A percentile compares a stretch with the other conserved stretches of the same genome.
Conservation (phyloP, 2,113 vertebrate species). For the Ranitomeya variabilis region DNA sequence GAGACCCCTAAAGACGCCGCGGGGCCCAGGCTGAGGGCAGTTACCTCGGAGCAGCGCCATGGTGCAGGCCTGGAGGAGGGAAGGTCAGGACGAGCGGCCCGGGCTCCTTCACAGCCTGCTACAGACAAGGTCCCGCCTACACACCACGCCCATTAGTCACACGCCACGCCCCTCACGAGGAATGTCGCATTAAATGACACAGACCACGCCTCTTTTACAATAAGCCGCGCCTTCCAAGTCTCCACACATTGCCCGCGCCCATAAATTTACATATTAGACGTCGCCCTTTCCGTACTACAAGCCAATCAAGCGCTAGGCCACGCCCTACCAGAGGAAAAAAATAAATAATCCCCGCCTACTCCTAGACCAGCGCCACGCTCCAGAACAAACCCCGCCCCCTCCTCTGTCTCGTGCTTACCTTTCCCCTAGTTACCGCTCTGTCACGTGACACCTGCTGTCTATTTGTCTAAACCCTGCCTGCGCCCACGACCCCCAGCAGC, state of each 20-base stretch:
- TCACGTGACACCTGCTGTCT: not conserved
- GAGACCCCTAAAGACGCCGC: too few relatives aligned
- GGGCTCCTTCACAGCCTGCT: rapidly evolving
- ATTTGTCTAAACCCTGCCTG: not conserved
- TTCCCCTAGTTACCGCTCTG: not conserved
- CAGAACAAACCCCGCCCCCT: too few relatives aligned
- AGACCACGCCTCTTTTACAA: not conserved
- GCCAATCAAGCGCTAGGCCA: not conserved
- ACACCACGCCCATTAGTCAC: too few relatives aligned
- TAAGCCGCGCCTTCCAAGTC: not conserved
- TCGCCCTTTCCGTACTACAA: too few relatives aligned
- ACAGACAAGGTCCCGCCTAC: rapidly evolving
- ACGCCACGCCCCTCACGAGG: too few relatives aligned
- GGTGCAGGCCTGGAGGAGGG: rapidly evolving
- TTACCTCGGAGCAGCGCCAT: conserved; percentile 72
- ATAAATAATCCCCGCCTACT: not conserved
- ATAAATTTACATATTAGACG: not conserved
- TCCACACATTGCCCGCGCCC: rapidly evolving
- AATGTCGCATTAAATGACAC: not conserved
- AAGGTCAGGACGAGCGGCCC: rapidly evolving
- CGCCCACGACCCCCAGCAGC: too few relatives aligned
- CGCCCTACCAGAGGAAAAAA: not conserved
- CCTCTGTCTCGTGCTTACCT: not conserved
- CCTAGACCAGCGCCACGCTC: too few relatives aligned
- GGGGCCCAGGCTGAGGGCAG: too few relatives aligned